Conservation (phyloP, 2,797 vertebrate genomes). For the Poecilia velifera region DNA sequence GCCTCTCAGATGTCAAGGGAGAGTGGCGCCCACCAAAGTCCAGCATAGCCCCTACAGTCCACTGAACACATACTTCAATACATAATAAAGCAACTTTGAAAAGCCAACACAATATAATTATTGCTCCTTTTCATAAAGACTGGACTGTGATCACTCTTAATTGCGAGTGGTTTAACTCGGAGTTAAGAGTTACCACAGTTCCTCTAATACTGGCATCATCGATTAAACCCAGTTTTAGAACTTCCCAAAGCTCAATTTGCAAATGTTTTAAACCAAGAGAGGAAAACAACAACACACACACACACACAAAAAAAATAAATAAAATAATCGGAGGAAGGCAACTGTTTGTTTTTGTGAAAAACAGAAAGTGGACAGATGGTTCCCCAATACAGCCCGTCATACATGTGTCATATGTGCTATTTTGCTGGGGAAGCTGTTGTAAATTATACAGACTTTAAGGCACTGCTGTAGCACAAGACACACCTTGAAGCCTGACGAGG, state of each 20-base stretch:
- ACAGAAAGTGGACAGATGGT: background rate
- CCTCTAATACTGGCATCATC: background rate
- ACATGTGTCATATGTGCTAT: background rate
- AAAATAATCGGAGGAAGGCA: background rate
- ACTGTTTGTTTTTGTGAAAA: background rate
- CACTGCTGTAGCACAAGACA: background rate
- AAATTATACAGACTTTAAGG: background rate
- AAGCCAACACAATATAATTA: background rate
- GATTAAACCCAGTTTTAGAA: background rate
- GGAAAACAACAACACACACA: background rate
- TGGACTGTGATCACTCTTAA: background rate
- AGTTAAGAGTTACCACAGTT: background rate
- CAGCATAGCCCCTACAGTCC: background rate
- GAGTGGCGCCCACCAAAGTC: background rate
- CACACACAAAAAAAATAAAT: background rate
- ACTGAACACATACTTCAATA: background rate
- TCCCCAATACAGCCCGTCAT: background rate
- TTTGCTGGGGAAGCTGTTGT: background rate
- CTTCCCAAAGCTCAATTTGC: background rate
- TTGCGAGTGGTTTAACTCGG: background rate
- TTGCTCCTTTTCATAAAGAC: background rate
- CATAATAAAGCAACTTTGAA: background rate
- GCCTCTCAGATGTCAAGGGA: background rate
- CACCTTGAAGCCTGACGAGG: background rate
- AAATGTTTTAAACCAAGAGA: background rate